These are phyloP conservation scores for Heterotis niloticus DNA, from an alignment of 2,113 vertebrate genomes.

Conservation along the genomic window DNA sequence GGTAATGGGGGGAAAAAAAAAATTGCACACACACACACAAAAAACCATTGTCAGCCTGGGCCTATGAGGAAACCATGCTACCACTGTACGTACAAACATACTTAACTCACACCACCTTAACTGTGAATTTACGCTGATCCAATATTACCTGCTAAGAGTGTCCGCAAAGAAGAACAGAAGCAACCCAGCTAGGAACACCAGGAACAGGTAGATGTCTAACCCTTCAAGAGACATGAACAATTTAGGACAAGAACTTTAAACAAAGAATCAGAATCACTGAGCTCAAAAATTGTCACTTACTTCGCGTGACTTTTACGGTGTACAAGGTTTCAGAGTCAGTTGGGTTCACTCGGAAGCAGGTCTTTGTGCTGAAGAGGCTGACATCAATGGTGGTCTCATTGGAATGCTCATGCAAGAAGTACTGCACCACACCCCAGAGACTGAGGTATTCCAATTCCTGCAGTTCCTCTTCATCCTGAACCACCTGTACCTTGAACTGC, in stretches of 20 bases:
- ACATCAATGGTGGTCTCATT: constrained; percentile 83
- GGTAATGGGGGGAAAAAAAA: too few relatives aligned
- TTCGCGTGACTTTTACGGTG: constrained; percentile 62
- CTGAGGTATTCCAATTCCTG: constrained; percentile 77
- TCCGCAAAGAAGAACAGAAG: constrained; percentile 81
- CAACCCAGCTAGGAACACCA: constrained; percentile 79
- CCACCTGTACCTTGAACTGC: constrained; percentile 75
- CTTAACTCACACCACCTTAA: background rate
- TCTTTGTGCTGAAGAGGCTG: constrained; percentile 77
- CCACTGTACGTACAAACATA: background rate
- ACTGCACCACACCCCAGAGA: constrained; percentile 67
- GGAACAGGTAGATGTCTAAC: constrained; percentile 83
- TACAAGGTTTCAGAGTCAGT: constrained; percentile 56
- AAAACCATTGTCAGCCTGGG: too few relatives aligned
- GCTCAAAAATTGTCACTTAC: constrained; percentile 58
- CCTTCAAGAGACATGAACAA: constrained; percentile 59
- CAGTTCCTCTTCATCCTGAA: constrained; percentile 77
- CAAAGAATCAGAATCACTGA: background rate
- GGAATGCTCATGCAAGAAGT: constrained; percentile 74
- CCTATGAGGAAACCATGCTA: too few relatives aligned
- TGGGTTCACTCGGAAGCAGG: constrained; percentile 81
- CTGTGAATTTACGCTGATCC: background rate
- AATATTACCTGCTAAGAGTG: constrained; percentile 80
- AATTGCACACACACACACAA: too few relatives aligned
- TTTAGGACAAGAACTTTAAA: background rate